Base-by-base conservation (phyloP, 35 echinoderm and acorn worm genomes). In the Holothuria glaberrima region DNA sequence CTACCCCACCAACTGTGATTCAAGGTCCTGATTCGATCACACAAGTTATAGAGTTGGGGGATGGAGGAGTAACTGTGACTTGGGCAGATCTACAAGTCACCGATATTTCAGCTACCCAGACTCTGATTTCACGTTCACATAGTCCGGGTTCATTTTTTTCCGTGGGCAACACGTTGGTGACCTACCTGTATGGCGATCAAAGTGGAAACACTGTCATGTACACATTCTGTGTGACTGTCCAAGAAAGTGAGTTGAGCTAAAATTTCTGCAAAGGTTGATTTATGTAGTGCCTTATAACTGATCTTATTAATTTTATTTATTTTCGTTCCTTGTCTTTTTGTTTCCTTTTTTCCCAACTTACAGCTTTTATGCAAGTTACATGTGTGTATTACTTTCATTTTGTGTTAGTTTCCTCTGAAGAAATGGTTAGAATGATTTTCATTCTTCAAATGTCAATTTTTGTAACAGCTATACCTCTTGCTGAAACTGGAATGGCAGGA, bases 191-290 rank as follows among this genome's bases (percentile, higher is more conserved):
- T 31, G 80, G 80, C n/a, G 80, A 84, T 84, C 27, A 20, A 24
- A 84, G 54, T 63, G 52, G 80, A 36, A 84, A 84, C 57, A 84
- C 80, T 30, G 80, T 33, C 30, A 84, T 54, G 1, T 61, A 84
- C n/a, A 63, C 57, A 3, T 84, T 84, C 57, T 84, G 80, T 61
- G 80, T 84, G 20, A 30, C 26, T 61, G 80, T 84, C 17, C 58
- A 20, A 24, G 58, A 48, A 63, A 21, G 80, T 84, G 33, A 78
- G 36, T 41, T 41, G 36, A 41, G 36, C n/a, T 41, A 41, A 7
- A 41, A 41, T 7, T 41, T 2, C 36, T 4, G 2, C 2, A 41
- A 41, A 41, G 36, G 7, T 7, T 41, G 2, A 41, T 41, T 2
- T 41, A 41, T 41, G 36, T 41, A 4, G 36, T 41, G n/a, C 7